Evolutionary conservation across 2,797 vertebrate species (phyloP).

Genomic region (Rhinogobio ventralis): DNA sequence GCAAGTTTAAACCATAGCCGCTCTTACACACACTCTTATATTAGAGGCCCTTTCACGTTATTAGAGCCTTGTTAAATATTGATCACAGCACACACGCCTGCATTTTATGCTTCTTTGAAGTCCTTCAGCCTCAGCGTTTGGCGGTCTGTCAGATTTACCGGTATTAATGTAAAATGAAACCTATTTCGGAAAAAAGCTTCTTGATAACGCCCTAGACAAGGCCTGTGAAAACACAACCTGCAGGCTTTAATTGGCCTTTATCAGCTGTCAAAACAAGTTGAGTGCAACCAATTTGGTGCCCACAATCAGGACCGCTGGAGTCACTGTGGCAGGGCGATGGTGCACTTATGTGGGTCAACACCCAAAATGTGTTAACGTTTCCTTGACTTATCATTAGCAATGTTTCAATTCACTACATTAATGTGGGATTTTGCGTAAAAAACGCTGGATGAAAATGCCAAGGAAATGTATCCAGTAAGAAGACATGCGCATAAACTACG

Average conservation of each 20-base stretch:
- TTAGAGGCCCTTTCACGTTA: background rate
- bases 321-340: background rate
- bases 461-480: background rate
- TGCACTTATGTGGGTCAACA: conserved; percentile 4
- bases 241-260: conserved; percentile 36
- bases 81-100: conserved; percentile 16
- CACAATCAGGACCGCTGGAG: conserved; percentile 1
- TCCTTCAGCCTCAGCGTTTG: background rate
- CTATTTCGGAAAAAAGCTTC: conserved; percentile 3
- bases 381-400: background rate
- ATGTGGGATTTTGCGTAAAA: background rate
- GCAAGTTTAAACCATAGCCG: background rate
- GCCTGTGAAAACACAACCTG: conserved; percentile 40
- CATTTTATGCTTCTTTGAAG: conserved; percentile 8
- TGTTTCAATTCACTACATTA: background rate
- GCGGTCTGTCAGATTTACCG: background rate
- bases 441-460: background rate
- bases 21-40: background rate
- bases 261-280: conserved; percentile 54
- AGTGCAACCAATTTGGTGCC: conserved; percentile 6
- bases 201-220: conserved; percentile 8
- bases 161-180: conserved; percentile 18
- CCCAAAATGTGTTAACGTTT: conserved; percentile 10
- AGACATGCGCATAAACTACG: background rate
- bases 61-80: conserved; percentile 29